Base-by-base conservation (phyloP, 2,113 vertebrate species). In the Anolis sagrei region DNA sequence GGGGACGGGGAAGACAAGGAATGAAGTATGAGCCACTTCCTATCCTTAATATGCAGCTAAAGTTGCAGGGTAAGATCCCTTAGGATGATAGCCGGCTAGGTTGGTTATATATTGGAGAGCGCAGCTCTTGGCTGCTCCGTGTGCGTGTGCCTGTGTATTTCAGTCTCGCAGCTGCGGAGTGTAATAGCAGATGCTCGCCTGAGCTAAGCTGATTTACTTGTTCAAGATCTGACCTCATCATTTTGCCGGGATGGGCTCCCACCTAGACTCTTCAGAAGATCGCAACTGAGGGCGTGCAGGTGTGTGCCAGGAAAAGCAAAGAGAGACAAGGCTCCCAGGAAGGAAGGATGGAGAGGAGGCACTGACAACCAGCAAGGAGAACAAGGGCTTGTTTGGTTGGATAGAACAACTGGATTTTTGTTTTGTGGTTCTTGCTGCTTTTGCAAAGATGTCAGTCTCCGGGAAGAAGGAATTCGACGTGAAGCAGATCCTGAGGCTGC, bases 401-500 rank as follows among this genome's bases (percentile, higher is more conserved):
- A 89, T 89, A 51, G 88, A 90, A 92, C 89, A 93, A 91, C 64
- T 94, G 88, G 91, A 90, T 95, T 92, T 62, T 14, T 58, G 44
- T 69, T 14, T 25, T 13, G 9, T 14, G 32, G 9, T 36, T 69
- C 3, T 2, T 49, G 10, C 11, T 23, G 62, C 79, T 94, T 90
- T 83, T 76, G 89, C 91, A 94, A 95, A 94, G 89, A 98, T 99
- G 98, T 98, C 98, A 91, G 97, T 98, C 25, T 97, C 98, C 83
- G 97, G 97, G 75, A 98, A 98, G 97, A 99, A 99, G 93, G 98
- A 99, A 94, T 99, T 99, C 96, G 98, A 98, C 81, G 98, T 99
- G 94, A 99, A 99, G 95, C 98, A 99, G 97, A 99, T 99, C 95
- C 96, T 99, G 88, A 96, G 98, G 95, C 97, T 99, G 54, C 98